These are phyloP conservation scores for Sinelater perroti DNA, from an alignment of 2,888 invertebrate genomes.

Conservation along the genomic window DNA sequence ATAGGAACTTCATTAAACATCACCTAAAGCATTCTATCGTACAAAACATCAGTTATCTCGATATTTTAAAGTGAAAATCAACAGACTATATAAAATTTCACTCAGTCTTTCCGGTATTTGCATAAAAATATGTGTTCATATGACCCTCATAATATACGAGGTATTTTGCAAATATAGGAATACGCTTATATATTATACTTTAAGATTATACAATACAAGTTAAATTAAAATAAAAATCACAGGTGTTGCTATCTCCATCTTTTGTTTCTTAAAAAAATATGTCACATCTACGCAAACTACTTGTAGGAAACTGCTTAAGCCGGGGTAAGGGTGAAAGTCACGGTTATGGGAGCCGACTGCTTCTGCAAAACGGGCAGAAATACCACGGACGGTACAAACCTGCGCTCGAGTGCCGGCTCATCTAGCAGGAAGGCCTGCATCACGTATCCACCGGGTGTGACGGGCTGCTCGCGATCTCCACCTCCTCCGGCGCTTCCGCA, in stretches of 20 bases:
- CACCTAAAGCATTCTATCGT: slow-evolving; percentile 63
- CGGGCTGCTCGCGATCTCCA: slow-evolving; percentile 39
- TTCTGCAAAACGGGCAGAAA: slow-evolving; percentile 92
- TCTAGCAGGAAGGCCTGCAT: slow-evolving; percentile 94
- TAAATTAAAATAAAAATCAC: slow-evolving; percentile 63
- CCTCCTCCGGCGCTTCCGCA: slow-evolving; percentile 1
- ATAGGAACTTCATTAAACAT: slow-evolving; percentile 64
- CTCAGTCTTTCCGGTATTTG: slow-evolving; percentile 66
- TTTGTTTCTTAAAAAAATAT: slow-evolving; percentile 57
- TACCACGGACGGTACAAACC: slow-evolving; percentile 90
- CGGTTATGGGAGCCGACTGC: slow-evolving; percentile 85
- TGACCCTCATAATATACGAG: slow-evolving; percentile 61
- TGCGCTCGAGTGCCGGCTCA: slow-evolving; percentile 64
- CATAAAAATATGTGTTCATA: slow-evolving; percentile 64
- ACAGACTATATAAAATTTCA: slow-evolving; percentile 64
- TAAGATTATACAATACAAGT: slow-evolving; percentile 57
- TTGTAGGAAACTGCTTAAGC: slow-evolving; percentile 69
- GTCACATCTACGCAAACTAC: slow-evolving; percentile 56
- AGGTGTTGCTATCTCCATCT: slow-evolving; percentile 64
- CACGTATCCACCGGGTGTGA: slow-evolving; percentile 65
- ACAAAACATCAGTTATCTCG: slow-evolving; percentile 61
- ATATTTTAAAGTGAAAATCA: slow-evolving; percentile 62
- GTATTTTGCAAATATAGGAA: slow-evolving; percentile 58
- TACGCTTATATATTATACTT: slow-evolving; percentile 50
- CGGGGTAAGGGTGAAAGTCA: slow-evolving; percentile 93